Evolutionary conservation across 2,797 vertebrate genomes (phyloP), one percentile per base, ranked within the genome.

Genomic region (Catostomus latipinnis): DNA sequence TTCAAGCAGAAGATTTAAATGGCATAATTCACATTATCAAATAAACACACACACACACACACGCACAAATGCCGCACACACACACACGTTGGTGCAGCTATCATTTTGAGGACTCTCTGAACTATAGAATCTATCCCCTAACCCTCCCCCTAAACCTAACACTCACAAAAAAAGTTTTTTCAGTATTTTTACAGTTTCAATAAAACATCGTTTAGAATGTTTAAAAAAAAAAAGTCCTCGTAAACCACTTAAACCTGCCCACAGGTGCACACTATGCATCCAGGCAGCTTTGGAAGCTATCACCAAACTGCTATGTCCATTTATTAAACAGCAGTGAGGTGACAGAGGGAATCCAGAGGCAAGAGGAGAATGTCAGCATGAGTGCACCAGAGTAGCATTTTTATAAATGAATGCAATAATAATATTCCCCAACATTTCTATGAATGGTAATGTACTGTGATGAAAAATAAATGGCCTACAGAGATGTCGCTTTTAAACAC

Each of bases 1-100:
- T 60, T 83, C 88, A 91, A 89, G 88, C 87, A 78, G 87, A 87
- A 91, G 82, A 93, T 92, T 94, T 91, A 92, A 93, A 93, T 92
- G 89, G 90, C 90, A 90, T 91, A 88, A 86, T 88, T 91, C 88
- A 87, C 86, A 87, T 89, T 89, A 89, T 90, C 92, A 90, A 92
- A 88, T 88, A 88, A 87, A 68, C 50, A 13, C 48, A 34, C 58
- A 78, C 58, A 78, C 56, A 68, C 54, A 61, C 50, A 65, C 73
- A 71, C 43, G 8, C 72, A 53, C 65, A 60, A 61, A 72, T 58
- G 61, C 22, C 14, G 60, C 13, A 52, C 53, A 71, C 43, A 22
- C 34, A 34, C 34, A 34, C 34, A 34, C 2, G 34, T 34, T 34
- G 34, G 34, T 34, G 34, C 34, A 34, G 34, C 34, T 34, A 34